phyloP scores from a whole-genome alignment of 2,797 vertebrate genomes.

The Lepus oiostolus region DNA sequence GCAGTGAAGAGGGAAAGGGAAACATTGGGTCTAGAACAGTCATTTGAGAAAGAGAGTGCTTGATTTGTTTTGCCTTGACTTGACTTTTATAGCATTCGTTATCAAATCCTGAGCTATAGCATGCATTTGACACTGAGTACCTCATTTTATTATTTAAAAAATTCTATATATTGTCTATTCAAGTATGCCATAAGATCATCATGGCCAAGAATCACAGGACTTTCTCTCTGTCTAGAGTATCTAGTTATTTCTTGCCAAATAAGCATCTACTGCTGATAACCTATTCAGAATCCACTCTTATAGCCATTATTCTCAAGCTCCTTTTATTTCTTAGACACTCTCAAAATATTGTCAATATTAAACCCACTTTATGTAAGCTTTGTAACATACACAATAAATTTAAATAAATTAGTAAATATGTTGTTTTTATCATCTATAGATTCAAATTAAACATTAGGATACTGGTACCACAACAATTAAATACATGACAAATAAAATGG shows the following conservation, averaged over 20 bases:
- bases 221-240: background rate
- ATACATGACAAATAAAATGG: conserved; percentile 20
- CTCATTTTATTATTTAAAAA: conserved; percentile 5
- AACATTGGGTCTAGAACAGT: background rate
- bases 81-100: conserved; percentile 41
- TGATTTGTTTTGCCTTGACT: background rate
- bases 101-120: background rate
- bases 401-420: background rate
- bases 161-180: background rate
- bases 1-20: background rate
- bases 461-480: conserved; percentile 30
- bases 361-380: conserved; percentile 21
- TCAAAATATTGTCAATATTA: conserved; percentile 47
- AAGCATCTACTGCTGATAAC: conserved; percentile 29
- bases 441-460: background rate
- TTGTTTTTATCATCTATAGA: conserved; percentile 59
- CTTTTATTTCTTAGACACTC: background rate
- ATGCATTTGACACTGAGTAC: background rate
- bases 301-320: conserved; percentile 12
- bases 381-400: conserved; percentile 1
- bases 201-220: background rate
- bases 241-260: conserved; percentile 10
- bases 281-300: conserved; percentile 41
- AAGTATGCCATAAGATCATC: background rate
- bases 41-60: background rate